Evolutionary conservation across 2,888 invertebrate genomes (phyloP).

Genomic region (Acrobasis consociella): DNA sequence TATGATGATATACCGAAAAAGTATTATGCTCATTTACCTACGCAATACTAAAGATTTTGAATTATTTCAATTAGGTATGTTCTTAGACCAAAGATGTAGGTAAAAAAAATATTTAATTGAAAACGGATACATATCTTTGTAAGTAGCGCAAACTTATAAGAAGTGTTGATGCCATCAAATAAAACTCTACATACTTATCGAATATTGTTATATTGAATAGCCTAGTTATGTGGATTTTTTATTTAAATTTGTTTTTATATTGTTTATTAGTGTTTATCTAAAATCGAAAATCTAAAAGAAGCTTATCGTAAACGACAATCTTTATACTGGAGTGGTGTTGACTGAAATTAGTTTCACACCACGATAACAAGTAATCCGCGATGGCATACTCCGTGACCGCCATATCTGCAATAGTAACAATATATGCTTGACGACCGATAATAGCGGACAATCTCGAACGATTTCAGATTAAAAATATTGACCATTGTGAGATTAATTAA

Average conservation of each 20-base stretch:
- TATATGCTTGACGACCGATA: constrained; percentile 1
- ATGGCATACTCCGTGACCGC: constrained; percentile 12
- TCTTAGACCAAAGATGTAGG: no score
- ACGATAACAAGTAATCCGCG: constrained; percentile 22
- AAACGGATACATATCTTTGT: no score
- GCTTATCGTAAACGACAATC: neutral
- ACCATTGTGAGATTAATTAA: constrained; percentile 15
- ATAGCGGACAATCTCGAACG: neutral
- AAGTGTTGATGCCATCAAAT: no score
- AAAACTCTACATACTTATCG: no score
- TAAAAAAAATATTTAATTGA: no score
- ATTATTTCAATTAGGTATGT: no score
- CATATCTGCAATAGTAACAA: neutral
- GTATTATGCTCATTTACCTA: no score
- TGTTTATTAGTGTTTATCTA: neutral
- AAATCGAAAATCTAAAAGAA: neutral
- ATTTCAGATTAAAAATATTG: constrained; percentile 9
- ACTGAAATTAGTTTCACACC: constrained; percentile 23
- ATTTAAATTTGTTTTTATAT: neutral
- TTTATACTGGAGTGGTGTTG: constrained; percentile 11
- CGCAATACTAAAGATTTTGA: no score
- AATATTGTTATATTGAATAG: no score
- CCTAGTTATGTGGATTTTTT: no score
- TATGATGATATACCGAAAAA: no score
- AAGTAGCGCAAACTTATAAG: no score